Evolutionary conservation across 37 sponge, comb jelly and placozoan genomes (phyloP).

Genomic region (Beroe ovata): DNA sequence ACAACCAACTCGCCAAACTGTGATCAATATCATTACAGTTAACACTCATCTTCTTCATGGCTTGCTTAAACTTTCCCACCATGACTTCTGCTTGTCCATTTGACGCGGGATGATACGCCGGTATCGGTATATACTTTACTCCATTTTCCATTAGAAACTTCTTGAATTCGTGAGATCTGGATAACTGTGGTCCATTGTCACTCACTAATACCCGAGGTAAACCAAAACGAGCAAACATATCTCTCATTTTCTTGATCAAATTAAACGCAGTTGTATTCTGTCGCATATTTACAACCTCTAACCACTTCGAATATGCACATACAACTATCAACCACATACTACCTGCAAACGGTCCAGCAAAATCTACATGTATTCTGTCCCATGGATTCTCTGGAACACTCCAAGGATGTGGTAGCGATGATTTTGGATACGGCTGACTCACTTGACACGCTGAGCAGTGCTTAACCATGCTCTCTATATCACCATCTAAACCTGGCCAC

Average conservation of each 20-base stretch:
- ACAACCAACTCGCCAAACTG: not conserved
- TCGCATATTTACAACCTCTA: not conserved
- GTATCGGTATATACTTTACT: not conserved
- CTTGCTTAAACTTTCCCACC: not conserved
- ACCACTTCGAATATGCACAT: not conserved
- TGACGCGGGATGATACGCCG: conserved; percentile 11
- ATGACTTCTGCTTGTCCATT: conserved; percentile 3
- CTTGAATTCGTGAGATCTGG: not conserved
- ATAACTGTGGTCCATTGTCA: conserved; percentile 66
- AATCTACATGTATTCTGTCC: conserved; percentile 68
- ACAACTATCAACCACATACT: not conserved
- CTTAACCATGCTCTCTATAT: not conserved
- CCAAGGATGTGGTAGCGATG: not conserved
- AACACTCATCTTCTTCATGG: not conserved
- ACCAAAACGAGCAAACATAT: conserved; percentile 4
- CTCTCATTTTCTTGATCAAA: not conserved
- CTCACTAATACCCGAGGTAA: conserved; percentile 5
- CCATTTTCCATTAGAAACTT: conserved; percentile 54
- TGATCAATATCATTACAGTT: not conserved
- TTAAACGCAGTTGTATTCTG: not conserved
- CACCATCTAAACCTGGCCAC: not conserved
- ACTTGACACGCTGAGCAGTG: not conserved
- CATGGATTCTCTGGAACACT: conserved; percentile 7
- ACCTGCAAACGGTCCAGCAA: conserved; percentile 2
- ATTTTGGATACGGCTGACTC: not conserved